A percentile compares a stretch with the other conserved stretches of the same genome.
These are phyloP conservation scores for Rafetus swinhoei DNA, from an alignment of 2,113 vertebrate genomes.

Conservation along the genomic window DNA sequence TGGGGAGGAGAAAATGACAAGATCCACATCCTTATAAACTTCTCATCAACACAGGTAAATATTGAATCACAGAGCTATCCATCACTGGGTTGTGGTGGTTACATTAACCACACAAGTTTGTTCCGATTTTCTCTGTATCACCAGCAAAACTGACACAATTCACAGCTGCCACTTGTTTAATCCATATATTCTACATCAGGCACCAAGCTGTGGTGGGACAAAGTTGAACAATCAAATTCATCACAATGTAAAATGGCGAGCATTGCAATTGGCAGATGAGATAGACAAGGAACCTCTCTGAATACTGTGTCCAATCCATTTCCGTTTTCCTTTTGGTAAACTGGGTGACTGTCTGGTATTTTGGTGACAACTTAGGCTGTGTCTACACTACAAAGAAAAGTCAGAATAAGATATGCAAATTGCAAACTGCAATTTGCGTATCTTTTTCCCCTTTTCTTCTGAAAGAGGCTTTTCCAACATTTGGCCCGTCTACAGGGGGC, in stretches of 20 bases:
- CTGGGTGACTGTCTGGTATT: not conserved
- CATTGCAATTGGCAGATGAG: not conserved
- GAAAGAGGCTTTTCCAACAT: no score
- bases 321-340: not conserved
- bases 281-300: not conserved
- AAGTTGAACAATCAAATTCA: not conserved
- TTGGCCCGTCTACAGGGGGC: no score
- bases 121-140: not conserved
- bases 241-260: not conserved
- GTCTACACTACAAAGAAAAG: no score
- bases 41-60: not conserved
- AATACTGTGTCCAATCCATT: not conserved
- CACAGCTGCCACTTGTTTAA: not conserved
- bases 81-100: not conserved
- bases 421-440: no score
- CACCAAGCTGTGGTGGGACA: not conserved
- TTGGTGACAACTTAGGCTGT: not conserved
- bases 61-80: not conserved
- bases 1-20: not conserved
- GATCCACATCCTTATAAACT: not conserved
- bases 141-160: not conserved
- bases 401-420: no score
- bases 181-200: not conserved
- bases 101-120: not conserved
- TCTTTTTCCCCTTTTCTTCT: no score